These are phyloP conservation scores for Smittia sp. DNA, from an alignment of 2,888 invertebrate species.

Conservation along the genomic window DNA sequence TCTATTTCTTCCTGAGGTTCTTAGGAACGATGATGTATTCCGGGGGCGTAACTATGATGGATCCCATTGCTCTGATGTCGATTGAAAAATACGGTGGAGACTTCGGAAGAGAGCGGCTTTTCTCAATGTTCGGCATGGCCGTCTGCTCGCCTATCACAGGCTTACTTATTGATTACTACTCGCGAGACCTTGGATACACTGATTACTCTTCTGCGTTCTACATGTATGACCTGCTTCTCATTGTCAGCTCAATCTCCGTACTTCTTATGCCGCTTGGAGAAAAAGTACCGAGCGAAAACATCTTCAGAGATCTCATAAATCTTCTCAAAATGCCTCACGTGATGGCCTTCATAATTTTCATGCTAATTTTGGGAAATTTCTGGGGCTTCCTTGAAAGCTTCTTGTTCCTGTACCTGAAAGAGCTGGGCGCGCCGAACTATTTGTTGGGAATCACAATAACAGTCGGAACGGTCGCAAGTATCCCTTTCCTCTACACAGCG, in stretches of 20 bases:
- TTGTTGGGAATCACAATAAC: slow-evolving; percentile 81
- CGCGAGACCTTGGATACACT: slow-evolving; percentile 64
- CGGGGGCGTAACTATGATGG: slow-evolving; percentile 84
- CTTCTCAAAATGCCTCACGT: slow-evolving; percentile 77
- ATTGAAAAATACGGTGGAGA: slow-evolving; percentile 80
- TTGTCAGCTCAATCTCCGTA: slow-evolving; percentile 71
- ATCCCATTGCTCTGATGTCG: slow-evolving; percentile 82
- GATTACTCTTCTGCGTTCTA: slow-evolving; percentile 89
- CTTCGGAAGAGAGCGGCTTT: slow-evolving; percentile 75
- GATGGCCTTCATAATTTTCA: slow-evolving; percentile 74
- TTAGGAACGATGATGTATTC: slow-evolving; percentile 77
- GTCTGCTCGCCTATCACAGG: slow-evolving; percentile 79
- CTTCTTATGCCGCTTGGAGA: slow-evolving; percentile 75
- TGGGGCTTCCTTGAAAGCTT: slow-evolving; percentile 90
- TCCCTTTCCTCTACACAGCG: slow-evolving; percentile 80
- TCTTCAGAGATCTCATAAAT: slow-evolving; percentile 70
- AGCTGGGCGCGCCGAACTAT: slow-evolving; percentile 79
- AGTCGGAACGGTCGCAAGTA: slow-evolving; percentile 77
- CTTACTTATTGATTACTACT: slow-evolving; percentile 66
- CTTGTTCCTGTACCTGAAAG: slow-evolving; percentile 79
- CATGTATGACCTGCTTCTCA: slow-evolving; percentile 69
- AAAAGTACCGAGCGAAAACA: slow-evolving; percentile 73
- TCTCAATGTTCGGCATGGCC: slow-evolving; percentile 79
- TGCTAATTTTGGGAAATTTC: slow-evolving; percentile 78
- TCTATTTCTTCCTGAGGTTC: slow-evolving; percentile 75